These are phyloP conservation scores for Ailurus styani DNA, from an alignment of 2,113 vertebrate species.

Conservation along the genomic window DNA sequence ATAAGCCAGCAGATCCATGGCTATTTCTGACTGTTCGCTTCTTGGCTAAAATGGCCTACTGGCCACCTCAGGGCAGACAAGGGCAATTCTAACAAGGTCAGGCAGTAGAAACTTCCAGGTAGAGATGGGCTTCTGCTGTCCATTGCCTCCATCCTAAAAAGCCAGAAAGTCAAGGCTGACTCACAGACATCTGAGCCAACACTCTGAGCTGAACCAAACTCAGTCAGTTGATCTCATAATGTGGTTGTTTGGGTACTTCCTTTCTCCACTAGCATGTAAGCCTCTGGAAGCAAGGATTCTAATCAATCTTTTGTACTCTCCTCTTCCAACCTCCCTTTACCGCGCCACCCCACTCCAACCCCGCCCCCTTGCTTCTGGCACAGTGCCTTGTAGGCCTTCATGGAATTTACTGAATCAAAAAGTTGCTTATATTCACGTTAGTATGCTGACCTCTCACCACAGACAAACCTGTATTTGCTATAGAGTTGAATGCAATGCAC, in stretches of 20 bases:
- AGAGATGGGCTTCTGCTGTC: not conserved
- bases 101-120: not conserved
- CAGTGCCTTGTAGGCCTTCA: not conserved
- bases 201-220: not conserved
- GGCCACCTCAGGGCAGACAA: not conserved
- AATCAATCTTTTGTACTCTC: not conserved
- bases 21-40: not conserved
- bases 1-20: not conserved
- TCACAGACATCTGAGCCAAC: not conserved
- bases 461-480: not conserved
- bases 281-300: not conserved
- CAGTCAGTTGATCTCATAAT: not conserved
- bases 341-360: no score
- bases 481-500: not conserved
- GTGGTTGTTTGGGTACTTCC: not conserved
- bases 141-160: not conserved
- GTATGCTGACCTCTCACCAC: not conserved
- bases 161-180: not conserved
- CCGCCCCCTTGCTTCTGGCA: not conserved
- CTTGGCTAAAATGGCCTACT: not conserved
- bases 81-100: not conserved
- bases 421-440: not conserved
- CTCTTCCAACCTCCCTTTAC: not conserved
- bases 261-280: not conserved
- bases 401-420: not conserved